These are phyloP conservation scores for Xestia sexstrigata DNA, from an alignment of 2,888 invertebrate species.

Conservation along the genomic window DNA sequence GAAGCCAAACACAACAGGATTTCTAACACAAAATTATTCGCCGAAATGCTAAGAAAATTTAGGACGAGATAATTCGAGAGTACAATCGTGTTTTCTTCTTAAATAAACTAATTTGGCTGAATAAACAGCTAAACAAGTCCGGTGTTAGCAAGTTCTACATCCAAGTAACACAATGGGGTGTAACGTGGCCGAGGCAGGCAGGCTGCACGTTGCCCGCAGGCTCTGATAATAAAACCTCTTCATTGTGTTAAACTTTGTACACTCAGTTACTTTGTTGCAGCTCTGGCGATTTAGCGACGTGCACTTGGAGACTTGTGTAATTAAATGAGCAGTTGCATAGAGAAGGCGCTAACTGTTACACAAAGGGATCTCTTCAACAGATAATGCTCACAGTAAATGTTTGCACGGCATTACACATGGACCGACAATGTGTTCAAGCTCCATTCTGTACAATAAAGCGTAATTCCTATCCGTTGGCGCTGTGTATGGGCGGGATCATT, in stretches of 20 bases:
- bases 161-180: slow-evolving; percentile 54
- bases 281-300: slow-evolving; percentile 50
- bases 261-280: slow-evolving; percentile 52
- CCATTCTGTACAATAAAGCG: slow-evolving; percentile 36
- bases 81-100: slow-evolving; percentile 57
- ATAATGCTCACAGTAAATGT: slow-evolving; percentile 53
- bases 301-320: slow-evolving; percentile 45
- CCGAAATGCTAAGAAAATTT: slow-evolving; percentile 42
- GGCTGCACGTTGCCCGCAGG: slow-evolving; percentile 47
- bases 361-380: slow-evolving; percentile 51
- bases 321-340: slow-evolving; percentile 49
- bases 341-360: slow-evolving; percentile 51
- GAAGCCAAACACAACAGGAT: slow-evolving; percentile 7
- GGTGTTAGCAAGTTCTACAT: slow-evolving; percentile 51
- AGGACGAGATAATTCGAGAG: slow-evolving; percentile 44
- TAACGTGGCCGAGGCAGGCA: slow-evolving; percentile 33
- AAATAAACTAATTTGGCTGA: slow-evolving; percentile 60
- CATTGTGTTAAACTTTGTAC: slow-evolving; percentile 52
- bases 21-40: slow-evolving; percentile 37
- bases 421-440: slow-evolving; percentile 41
- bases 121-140: slow-evolving; percentile 51
- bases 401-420: slow-evolving; percentile 35
- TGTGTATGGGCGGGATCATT: slow-evolving; percentile 27
- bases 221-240: slow-evolving; percentile 57
- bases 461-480: slow-evolving; percentile 30